Evolutionary conservation across 2,113 vertebrate genomes (phyloP), one percentile per base, ranked within the genome.

Genomic region (Labeo rohita): DNA sequence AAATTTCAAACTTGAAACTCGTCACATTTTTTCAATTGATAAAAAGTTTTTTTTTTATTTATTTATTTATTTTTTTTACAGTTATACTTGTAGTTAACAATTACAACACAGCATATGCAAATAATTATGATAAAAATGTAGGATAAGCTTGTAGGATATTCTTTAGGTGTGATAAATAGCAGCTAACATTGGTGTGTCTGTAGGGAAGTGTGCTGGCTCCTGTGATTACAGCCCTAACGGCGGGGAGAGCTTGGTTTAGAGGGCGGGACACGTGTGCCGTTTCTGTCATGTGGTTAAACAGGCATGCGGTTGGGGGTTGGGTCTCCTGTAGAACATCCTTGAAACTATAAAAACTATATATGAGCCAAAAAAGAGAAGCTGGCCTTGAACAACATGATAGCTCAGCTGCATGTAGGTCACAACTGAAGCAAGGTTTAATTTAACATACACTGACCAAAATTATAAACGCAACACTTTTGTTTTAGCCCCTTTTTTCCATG

Each of bases 221-320:
- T 28, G 49, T 92, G 87, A 94, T 93, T 94, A 92, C 63, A 93
- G 90, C 87, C 86, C 79, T 85, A 49, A 39, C n/a, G n/a, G 47
- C 8, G 7, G 4, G 3, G 63, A 88, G 59, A 80, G 78, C 56
- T 87, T 86, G 73, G 88, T 85, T 84, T 75, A 90, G 43, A 15
- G 61, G 76, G 65, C 5, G 4, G 47, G 39, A 63, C 34, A 47
- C 76, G 49, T 79, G 77, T 85, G 84, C 10, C 16, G 76, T 21
- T 54, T 36, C 76, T 72, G 76, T 79, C 28, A 79, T 68, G 63
- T 78, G 61, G 63, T 85, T 45, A 63, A 63, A 43, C n/a, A 16
- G 61, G 43, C 39, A 81, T 81, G 8, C 8, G 39, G 77, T 47
- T 23, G 18, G 54, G 56, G 56, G 77, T 80, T 81, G 79, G 61